These are phyloP conservation scores for Branchinecta sandiegonensis DNA, from an alignment of 2,888 invertebrate species.

Conservation along the genomic window DNA sequence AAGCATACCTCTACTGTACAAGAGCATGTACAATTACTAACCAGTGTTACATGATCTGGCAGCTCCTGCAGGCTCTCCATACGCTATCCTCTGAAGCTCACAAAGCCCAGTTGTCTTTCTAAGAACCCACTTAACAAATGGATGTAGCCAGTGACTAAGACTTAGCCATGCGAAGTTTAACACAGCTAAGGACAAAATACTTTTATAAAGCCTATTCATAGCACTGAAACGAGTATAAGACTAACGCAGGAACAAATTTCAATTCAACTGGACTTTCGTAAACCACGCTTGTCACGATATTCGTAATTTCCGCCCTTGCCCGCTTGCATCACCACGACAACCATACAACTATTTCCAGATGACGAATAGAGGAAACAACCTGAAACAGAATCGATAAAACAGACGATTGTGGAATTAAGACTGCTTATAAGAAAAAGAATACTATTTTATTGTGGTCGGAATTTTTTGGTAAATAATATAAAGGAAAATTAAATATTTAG, in stretches of 20 bases:
- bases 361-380: too few relatives aligned
- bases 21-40: conserved; percentile 27
- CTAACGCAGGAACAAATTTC: neutral
- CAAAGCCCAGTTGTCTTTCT: conserved; percentile 70
- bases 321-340: too few relatives aligned
- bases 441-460: too few relatives aligned
- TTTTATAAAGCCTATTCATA: neutral
- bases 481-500: too few relatives aligned
- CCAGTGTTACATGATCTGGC: conserved; percentile 51
- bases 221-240: neutral
- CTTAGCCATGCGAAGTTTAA: neutral
- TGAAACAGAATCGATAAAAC: too few relatives aligned
- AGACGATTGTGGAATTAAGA: too few relatives aligned
- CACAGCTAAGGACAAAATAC: neutral
- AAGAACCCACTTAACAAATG: conserved; percentile 80
- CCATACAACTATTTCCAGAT: too few relatives aligned
- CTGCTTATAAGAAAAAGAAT: too few relatives aligned
- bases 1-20: too few relatives aligned
- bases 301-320: too few relatives aligned
- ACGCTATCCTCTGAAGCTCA: conserved; percentile 83
- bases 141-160: conserved; percentile 38
- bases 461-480: too few relatives aligned
- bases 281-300: too few relatives aligned
- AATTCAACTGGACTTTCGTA: neutral
- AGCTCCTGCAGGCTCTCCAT: conserved; percentile 59